Percentiles rank a stretch among this genome's conserved stretches.
Conservation (phyloP, 2,888 invertebrate species). For the Congeria kusceri region DNA sequence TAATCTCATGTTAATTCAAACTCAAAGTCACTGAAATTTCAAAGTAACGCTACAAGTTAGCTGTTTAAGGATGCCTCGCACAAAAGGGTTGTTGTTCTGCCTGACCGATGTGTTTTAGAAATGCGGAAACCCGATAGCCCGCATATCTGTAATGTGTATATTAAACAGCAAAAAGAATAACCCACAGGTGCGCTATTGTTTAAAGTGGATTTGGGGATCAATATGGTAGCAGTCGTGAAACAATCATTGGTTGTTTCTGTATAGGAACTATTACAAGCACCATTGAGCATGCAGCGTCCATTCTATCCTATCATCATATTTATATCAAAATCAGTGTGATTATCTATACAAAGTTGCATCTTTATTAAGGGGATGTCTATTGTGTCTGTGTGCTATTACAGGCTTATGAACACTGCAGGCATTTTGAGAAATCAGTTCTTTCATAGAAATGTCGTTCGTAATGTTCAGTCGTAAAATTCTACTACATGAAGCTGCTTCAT, state of each 20-base stretch:
- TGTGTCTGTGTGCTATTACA: too few species aligned
- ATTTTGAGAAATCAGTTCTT: too few species aligned
- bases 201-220: slow-evolving; percentile 33
- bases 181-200: slow-evolving; percentile 62
- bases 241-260: slow-evolving; percentile 14
- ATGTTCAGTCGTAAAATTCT: too few species aligned
- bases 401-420: too few species aligned
- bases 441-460: too few species aligned
- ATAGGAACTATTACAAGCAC: slow-evolving; percentile 38
- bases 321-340: slow-evolving; percentile 29
- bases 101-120: slow-evolving; percentile 29
- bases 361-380: too few species aligned
- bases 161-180: not conserved
- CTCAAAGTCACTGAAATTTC: not conserved
- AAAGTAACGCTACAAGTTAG: slow-evolving; percentile 2
- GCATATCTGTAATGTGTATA: slow-evolving; percentile 35
- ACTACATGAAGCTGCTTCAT: too few species aligned
- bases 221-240: slow-evolving; percentile 17
- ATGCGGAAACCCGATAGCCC: slow-evolving; percentile 33
- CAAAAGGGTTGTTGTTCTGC: slow-evolving; percentile 6
- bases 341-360: too few species aligned
- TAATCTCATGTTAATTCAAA: slow-evolving; percentile 3
- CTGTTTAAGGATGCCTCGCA: slow-evolving; percentile 1
- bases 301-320: slow-evolving; percentile 16
- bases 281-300: slow-evolving; percentile 8